Conservation (phyloP, 1,140 invertebrate genomes). For the Drosophila athabasca region DNA sequence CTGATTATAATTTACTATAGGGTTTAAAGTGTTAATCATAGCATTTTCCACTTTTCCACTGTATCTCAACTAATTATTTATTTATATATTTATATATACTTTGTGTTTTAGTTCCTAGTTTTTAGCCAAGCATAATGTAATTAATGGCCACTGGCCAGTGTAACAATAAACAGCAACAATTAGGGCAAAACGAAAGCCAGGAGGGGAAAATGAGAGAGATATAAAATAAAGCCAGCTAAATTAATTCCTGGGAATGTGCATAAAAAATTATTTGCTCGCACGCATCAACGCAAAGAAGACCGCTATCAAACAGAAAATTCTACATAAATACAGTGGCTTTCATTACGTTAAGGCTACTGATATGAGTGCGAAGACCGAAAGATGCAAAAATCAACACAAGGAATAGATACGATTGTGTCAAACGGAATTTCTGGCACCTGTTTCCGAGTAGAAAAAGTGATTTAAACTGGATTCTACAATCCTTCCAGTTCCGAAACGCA, state of each 20-base stretch:
- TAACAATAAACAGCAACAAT: constrained; percentile 50
- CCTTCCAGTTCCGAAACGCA: not conserved
- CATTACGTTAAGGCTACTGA: not conserved
- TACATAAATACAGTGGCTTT: constrained; percentile 7
- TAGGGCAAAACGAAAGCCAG: not conserved
- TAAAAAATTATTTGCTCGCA: constrained; percentile 62
- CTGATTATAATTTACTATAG: too few species aligned
- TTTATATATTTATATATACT: too few species aligned
- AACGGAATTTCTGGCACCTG: too few species aligned
- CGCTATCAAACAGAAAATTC: constrained; percentile 3
- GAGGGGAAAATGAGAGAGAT: constrained; percentile 1
- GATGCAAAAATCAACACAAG: not conserved
- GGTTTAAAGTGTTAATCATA: too few species aligned
- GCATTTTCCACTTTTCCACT: not conserved
- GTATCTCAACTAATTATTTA: too few species aligned
- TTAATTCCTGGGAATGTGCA: constrained; percentile 51
- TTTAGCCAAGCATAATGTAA: constrained; percentile 45
- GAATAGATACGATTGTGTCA: constrained; percentile 11
- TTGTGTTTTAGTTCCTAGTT: too few species aligned
- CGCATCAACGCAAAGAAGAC: constrained; percentile 52
- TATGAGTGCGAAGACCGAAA: not conserved
- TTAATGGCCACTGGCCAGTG: constrained; percentile 36
- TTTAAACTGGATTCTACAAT: not conserved
- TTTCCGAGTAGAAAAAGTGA: not conserved
- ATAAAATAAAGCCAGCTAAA: constrained; percentile 45